Evolutionary conservation across 2,797 vertebrate species (phyloP).

Genomic region (Lithobates sylvaticus): DNA sequence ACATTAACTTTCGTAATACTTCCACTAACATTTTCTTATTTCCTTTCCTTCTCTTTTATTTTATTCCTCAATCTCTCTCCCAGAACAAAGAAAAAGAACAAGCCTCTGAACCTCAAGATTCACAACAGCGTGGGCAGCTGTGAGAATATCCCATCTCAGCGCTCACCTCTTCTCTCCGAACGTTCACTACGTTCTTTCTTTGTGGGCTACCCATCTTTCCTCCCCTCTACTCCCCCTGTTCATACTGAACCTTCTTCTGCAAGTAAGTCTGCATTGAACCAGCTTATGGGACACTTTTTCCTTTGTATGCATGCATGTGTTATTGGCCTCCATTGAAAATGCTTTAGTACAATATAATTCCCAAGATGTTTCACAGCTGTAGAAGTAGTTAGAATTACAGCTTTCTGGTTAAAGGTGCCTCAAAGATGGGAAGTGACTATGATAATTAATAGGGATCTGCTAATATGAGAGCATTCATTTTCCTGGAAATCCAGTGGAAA

Average conservation of each 20-base stretch:
- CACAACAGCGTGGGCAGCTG: slow-evolving; percentile 97
- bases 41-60: slow-evolving; percentile 26
- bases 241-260: slow-evolving; percentile 88
- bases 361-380: too few species aligned
- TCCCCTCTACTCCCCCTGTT: slow-evolving; percentile 95
- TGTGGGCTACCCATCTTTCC: slow-evolving; percentile 88
- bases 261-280: slow-evolving; percentile 81
- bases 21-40: slow-evolving; percentile 44
- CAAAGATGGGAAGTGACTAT: too few species aligned
- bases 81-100: slow-evolving; percentile 97
- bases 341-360: too few species aligned
- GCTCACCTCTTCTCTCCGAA: slow-evolving; percentile 90
- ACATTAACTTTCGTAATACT: background rate
- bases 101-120: slow-evolving; percentile 98
- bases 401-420: too few species aligned
- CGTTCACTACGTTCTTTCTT: slow-evolving; percentile 96
- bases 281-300: background rate
- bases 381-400: too few species aligned
- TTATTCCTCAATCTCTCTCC: slow-evolving; percentile 44
- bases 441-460: too few species aligned
- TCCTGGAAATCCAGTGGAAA: too few species aligned
- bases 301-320: too few species aligned
- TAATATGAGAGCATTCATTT: too few species aligned
- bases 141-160: slow-evolving; percentile 94
- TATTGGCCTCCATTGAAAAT: too few species aligned